Conservation (phyloP, 2,888 invertebrate genomes). For the Neocrepidodera transversa region DNA sequence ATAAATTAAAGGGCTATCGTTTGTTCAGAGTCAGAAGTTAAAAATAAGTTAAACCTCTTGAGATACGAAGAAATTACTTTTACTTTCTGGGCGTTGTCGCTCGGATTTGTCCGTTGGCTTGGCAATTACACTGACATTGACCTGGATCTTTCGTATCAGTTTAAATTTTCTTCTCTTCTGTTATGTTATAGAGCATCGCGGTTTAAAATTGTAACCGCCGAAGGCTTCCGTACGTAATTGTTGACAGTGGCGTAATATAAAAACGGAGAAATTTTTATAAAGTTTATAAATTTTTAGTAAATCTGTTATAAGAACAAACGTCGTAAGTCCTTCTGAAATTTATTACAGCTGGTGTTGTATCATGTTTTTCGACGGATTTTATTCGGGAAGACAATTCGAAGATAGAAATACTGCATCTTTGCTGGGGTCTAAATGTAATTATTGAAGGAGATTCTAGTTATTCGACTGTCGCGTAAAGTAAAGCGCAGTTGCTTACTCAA, state of each 20-base stretch:
- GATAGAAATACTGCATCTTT: no score
- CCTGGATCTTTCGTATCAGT: slow-evolving; percentile 2
- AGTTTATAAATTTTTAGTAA: no score
- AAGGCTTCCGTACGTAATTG: not conserved
- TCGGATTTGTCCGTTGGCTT: not conserved
- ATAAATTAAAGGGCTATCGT: not conserved
- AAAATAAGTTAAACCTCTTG: slow-evolving; percentile 8
- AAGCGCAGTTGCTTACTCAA: no score
- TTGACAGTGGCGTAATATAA: not conserved
- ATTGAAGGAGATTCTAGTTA: no score
- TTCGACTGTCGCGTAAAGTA: no score
- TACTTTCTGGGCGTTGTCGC: slow-evolving; percentile 17
- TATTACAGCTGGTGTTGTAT: no score
- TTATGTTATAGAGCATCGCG: not conserved
- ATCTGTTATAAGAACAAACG: no score
- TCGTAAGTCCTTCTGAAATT: no score
- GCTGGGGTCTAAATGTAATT: no score
- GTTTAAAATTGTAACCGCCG: not conserved
- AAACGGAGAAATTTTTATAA: no score
- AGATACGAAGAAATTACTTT: slow-evolving; percentile 12
- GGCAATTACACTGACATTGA: slow-evolving; percentile 20
- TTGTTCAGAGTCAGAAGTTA: not conserved
- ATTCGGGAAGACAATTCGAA: no score
- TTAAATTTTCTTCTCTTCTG: not conserved
- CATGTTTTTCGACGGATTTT: no score